Conservation (phyloP, 2,888 invertebrate genomes). For the Lochmaea crataegi region DNA sequence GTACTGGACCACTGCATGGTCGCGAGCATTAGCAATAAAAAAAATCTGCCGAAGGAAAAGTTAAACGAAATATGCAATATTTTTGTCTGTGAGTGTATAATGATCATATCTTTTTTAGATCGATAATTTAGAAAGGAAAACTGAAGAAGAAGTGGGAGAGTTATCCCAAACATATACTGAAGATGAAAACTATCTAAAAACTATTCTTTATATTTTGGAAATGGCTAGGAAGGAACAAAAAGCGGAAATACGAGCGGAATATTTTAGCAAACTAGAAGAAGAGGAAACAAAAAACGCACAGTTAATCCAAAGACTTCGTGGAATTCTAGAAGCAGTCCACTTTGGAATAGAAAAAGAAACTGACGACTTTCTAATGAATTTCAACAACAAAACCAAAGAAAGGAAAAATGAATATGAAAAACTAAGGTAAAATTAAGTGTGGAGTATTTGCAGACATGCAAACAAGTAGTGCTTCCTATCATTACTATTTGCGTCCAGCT, state of each 20-base stretch:
- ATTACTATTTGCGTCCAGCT: too few species aligned
- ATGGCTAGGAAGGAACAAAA: constrained; percentile 61
- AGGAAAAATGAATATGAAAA: constrained; percentile 52
- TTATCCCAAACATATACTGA: constrained; percentile 60
- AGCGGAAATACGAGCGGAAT: constrained; percentile 57
- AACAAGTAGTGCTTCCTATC: too few species aligned
- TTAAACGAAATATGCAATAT: background rate
- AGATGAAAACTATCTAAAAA: constrained; percentile 67
- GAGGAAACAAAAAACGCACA: constrained; percentile 55
- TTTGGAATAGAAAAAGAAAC: constrained; percentile 54
- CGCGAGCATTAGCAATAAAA: too few species aligned
- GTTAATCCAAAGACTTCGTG: constrained; percentile 52
- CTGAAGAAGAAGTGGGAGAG: constrained; percentile 62
- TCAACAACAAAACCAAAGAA: constrained; percentile 46
- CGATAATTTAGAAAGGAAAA: constrained; percentile 36
- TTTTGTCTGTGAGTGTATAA: background rate
- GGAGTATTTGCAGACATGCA: too few species aligned
- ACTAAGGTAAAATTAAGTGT: constrained; percentile 31
- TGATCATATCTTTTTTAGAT: constrained; percentile 32
- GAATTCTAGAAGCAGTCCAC: constrained; percentile 53
- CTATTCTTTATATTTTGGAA: constrained; percentile 67
- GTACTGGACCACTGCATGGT: too few species aligned
- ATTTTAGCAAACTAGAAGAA: constrained; percentile 59
- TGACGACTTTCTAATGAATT: constrained; percentile 50
- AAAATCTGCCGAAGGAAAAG: too few species aligned